Evolutionary conservation across 2,888 invertebrate genomes (phyloP), one percentile per base, ranked within the genome.

Genomic region (Lasioglossum calceatum): DNA sequence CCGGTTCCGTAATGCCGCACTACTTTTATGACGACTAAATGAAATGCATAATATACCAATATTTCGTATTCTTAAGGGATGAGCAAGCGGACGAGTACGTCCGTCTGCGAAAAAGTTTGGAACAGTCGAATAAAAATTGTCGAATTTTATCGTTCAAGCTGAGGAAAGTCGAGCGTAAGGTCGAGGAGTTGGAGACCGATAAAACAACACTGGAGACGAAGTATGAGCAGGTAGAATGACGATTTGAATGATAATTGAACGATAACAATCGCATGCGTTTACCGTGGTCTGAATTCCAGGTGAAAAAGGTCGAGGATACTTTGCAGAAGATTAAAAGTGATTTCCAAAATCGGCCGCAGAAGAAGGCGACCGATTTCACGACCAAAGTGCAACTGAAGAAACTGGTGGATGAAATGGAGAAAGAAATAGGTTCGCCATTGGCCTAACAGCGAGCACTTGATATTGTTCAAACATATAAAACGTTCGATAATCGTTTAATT

Each of bases 61-160:
- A 72, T 80, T 84, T 85, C 74, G 23, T 72, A 50, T 90, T 87
- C 95, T 96, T 87, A 94, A 97, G 99, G 92, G 99, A 99, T 95
- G 99, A 99, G 93, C 99, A 99, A 96, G 98, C 98, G 12, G 98
- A 99, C 93, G 99, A 99, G 94, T 99, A 99, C 94, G 97, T 98
- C 4, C 98, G 98, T 79, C 95, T 99, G 77, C 98, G 99, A 96
- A 98, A 99, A 94, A 99, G 99, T 95, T 96, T 99, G 90, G 99
- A 99, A 94, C 98, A 98, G 94, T 98, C 99, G 4, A 98, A 99
- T 76, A 99, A 99, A 95, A 99, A 99, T 96, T 99, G 99, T 96
- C 97, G 99, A 92, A 99, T 99, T 92, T 96, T 99, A 89, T 99
- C 99, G 91, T 99, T 99, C 96, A 99, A 99, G 95, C 96, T 99